A percentile compares a stretch with the other conserved stretches of the same genome.
Conservation (phyloP, 2,113 vertebrate species). For the Laterallus jamaicensis region DNA sequence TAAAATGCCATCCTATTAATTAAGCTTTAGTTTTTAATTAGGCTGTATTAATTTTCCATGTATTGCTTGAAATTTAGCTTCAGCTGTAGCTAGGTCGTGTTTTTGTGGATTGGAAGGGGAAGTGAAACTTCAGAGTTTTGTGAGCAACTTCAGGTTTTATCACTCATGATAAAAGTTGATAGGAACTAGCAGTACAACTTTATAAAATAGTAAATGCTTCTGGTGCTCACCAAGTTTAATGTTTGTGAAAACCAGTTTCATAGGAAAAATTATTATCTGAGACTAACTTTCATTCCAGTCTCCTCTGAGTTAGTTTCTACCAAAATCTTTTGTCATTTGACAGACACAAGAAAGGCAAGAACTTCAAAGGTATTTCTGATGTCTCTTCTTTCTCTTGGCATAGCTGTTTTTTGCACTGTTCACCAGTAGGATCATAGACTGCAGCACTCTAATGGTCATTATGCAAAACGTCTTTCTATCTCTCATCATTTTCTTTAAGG, state of each 20-base stretch:
- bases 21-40: not conserved
- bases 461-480: not conserved
- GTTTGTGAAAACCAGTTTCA: not conserved
- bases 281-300: not conserved
- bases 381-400: not conserved
- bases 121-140: not conserved
- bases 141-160: not conserved
- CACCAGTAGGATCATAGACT: not conserved
- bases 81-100: not conserved
- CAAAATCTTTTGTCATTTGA: not conserved
- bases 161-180: not conserved
- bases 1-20: not conserved
- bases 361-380: not conserved
- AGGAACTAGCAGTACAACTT: not conserved
- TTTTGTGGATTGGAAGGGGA: not conserved
- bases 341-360: not conserved
- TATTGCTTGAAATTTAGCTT: not conserved
- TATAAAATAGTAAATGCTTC: not conserved
- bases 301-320: not conserved
- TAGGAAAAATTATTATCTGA: not conserved
- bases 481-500: not conserved
- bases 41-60: not conserved
- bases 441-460: not conserved
- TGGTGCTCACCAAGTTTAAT: not conserved
- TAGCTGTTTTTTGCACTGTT: not conserved